Evolutionary conservation across 2,888 invertebrate species (phyloP).

Genomic region (Parnassius apollo): DNA sequence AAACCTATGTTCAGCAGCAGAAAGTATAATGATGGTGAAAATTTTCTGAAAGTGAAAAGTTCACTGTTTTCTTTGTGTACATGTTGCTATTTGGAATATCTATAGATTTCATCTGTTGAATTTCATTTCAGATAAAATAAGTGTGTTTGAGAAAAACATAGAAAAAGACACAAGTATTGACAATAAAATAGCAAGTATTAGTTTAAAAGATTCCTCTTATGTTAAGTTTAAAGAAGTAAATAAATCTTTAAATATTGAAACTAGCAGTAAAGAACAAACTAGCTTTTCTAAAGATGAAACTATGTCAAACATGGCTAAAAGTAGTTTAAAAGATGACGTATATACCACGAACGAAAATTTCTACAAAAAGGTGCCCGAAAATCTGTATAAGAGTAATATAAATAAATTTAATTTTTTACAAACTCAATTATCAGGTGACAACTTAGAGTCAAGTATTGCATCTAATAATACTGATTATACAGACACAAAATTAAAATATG

Average conservation of each 20-base stretch:
- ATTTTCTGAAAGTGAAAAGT: no score
- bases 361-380: constrained; percentile 48
- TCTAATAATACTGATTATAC: constrained; percentile 39
- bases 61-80: no score
- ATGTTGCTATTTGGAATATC: no score
- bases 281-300: constrained; percentile 7
- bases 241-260: constrained; percentile 37
- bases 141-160: constrained; percentile 69
- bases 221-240: constrained; percentile 54
- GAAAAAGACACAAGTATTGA: constrained; percentile 59
- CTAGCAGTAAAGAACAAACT: constrained; percentile 26
- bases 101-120: background rate
- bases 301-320: constrained; percentile 26
- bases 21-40: no score
- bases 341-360: constrained; percentile 44
- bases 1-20: no score
- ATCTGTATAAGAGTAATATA: constrained; percentile 63
- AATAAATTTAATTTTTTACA: constrained; percentile 70
- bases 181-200: constrained; percentile 59
- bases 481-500: constrained; percentile 39
- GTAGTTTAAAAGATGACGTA: constrained; percentile 25
- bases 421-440: constrained; percentile 60
- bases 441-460: constrained; percentile 40
- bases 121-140: constrained; percentile 72
- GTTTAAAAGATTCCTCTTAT: constrained; percentile 55